Evolutionary conservation across 1,140 invertebrate genomes (phyloP).

Genomic region (Aphaenogaster rudis): DNA sequence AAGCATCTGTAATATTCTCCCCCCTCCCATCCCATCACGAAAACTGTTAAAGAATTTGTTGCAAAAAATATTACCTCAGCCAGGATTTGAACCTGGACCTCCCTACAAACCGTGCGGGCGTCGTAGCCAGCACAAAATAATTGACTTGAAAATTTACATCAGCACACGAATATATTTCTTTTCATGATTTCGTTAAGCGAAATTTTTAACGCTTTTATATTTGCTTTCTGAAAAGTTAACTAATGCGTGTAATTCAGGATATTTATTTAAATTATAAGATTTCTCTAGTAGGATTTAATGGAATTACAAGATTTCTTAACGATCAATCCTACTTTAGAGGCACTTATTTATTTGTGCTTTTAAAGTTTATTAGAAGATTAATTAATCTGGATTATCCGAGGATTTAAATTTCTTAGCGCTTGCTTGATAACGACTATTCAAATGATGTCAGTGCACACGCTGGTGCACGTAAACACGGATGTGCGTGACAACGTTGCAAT

Average conservation of each 20-base stretch:
- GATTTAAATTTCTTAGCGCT: conserved; percentile 1
- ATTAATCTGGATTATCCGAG: background rate
- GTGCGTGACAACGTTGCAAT: conserved; percentile 39
- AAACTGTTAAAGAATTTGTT: too few species aligned
- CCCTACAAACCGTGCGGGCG: too few species aligned
- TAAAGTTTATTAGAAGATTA: conserved; percentile 26
- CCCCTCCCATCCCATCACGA: too few species aligned
- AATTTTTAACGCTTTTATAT: background rate
- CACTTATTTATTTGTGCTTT: background rate
- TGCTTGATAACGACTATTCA: conserved; percentile 17
- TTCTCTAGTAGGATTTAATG: background rate
- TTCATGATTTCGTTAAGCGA: background rate
- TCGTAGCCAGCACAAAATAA: too few species aligned
- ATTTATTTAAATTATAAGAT: conserved; percentile 5
- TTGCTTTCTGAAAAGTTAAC: background rate
- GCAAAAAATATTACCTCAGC: too few species aligned
- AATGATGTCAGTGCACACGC: conserved; percentile 4
- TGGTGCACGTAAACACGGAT: background rate
- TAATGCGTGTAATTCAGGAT: background rate
- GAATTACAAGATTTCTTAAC: conserved; percentile 4
- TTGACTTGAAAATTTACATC: background rate
- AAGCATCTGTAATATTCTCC: too few species aligned
- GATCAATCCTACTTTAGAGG: background rate
- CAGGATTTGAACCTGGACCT: too few species aligned
- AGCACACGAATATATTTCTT: background rate